Conservation (phyloP, 2,113 vertebrate genomes). For the Antechinus flavipes region DNA sequence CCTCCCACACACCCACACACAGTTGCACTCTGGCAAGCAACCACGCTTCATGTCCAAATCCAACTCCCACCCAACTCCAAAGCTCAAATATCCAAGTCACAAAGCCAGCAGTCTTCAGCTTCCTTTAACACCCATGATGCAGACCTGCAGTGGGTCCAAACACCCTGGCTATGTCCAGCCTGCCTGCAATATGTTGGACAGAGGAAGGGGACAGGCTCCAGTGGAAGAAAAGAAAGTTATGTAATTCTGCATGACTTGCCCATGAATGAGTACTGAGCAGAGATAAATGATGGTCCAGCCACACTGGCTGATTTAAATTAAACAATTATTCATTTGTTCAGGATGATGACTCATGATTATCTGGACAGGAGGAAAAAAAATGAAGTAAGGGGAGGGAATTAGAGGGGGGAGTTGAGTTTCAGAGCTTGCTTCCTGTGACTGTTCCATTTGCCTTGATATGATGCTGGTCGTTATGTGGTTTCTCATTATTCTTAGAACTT, state of each 20-base stretch:
- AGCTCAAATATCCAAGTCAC: conserved; percentile 27
- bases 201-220: conserved; percentile 8
- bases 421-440: conserved; percentile 61
- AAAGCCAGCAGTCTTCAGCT: not conserved
- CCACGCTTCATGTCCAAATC: conserved; percentile 59
- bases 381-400: conserved; percentile 52
- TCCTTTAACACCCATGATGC: not conserved
- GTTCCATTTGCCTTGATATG: conserved; percentile 64
- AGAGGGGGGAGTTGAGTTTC: conserved; percentile 9
- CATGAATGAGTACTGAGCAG: conserved; percentile 45
- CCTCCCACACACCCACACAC: not conserved
- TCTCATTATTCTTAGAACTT: conserved; percentile 73
- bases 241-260: conserved; percentile 64
- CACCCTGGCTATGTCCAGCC: not conserved
- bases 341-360: conserved; percentile 68
- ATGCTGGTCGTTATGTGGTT: conserved; percentile 63
- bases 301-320: conserved; percentile 67
- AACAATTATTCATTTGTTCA: conserved; percentile 75
- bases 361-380: conserved; percentile 54
- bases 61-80: conserved; percentile 43
- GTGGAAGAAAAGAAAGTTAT: conserved; percentile 52
- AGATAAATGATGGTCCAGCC: conserved; percentile 70
- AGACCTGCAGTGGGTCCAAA: not conserved
- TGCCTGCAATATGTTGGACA: not conserved
- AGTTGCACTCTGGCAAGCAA: not conserved